Base-by-base conservation (phyloP, 1,140 invertebrate species). In the Cotesia chilonis region DNA sequence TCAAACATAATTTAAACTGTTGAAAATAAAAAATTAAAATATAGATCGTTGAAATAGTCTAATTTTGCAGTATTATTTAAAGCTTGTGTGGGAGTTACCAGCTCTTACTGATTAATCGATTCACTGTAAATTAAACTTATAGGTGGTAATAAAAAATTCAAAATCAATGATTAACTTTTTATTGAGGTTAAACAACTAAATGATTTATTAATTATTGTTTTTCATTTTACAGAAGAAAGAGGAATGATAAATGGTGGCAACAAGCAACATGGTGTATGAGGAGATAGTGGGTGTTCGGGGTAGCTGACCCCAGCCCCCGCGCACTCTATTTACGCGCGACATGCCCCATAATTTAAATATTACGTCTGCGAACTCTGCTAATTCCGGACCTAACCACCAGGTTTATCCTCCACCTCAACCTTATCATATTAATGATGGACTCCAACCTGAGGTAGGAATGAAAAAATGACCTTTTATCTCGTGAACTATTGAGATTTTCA, bases 271-370 rank as follows among this genome's bases (percentile, higher is more conserved):
- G 85, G 87, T 88, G 74, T 87, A 87, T 83, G 86, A 88, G 75
- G 86, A 87, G 77, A 85, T 87, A 74, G 84, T 82, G 37, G 82
- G 83, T 71, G 81, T 85, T 71, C 81, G 83, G 83, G 86, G 83
- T 79, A 88, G 87, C 86, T 88, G 87, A 87, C 87, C 87, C 82
- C 86, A 87, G 81, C 87, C 85, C 70, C 84, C 87, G 78, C 86
- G 86, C 75, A 87, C 78, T 74, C 83, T 86, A 66, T 83, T 85
- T 70, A 84, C 79, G 80, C 83, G 81, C 81, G 81, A 85, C 78
- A 87, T 83, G 84, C 82, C 82, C 80, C 84, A 84, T 78, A 86
- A 83, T 78, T 78, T 84, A 78, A 87, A 85, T 72, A 80, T 81
- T 68, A 82, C 79, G 79, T 87, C 85, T 74, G 80, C 81, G 76